These are phyloP conservation scores for Macquaria australasica DNA, from an alignment of 2,113 vertebrate species.

Conservation along the genomic window DNA sequence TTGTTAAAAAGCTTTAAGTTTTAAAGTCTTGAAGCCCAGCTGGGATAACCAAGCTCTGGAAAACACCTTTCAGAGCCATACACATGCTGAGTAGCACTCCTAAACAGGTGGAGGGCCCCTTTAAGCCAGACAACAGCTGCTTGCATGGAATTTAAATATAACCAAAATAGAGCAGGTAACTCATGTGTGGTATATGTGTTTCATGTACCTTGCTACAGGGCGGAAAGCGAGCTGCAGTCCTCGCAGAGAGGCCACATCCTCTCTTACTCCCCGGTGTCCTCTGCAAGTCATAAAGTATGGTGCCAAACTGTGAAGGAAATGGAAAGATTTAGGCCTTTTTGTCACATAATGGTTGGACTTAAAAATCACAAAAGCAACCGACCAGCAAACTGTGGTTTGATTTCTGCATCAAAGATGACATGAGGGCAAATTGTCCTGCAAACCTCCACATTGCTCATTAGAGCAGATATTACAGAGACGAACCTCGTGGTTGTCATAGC, in stretches of 20 bases:
- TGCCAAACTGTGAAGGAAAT: slow-evolving; percentile 73
- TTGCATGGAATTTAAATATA: not conserved
- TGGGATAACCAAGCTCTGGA: too few species aligned
- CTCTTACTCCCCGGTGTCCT: slow-evolving; percentile 84
- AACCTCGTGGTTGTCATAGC: slow-evolving; percentile 83
- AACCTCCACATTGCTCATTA: too few species aligned
- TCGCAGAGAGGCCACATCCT: slow-evolving; percentile 88
- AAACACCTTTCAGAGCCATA: too few species aligned
- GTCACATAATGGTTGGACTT: fast-evolving
- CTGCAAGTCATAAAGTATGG: slow-evolving; percentile 72
- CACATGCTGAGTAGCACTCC: too few species aligned
- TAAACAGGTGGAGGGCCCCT: not conserved
- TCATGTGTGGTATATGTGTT: not conserved
- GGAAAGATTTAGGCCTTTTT: not conserved
- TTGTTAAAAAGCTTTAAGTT: too few species aligned
- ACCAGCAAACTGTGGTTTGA: not conserved
- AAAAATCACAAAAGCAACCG: not conserved
- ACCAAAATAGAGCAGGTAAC: too few species aligned
- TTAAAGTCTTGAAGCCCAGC: too few species aligned
- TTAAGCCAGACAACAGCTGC: too few species aligned
- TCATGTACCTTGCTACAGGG: slow-evolving; percentile 24
- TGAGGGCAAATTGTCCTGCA: too few species aligned
- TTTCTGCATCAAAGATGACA: not conserved
- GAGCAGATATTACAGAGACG: not conserved
- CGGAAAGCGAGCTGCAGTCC: slow-evolving; percentile 84